phyloP scores from a whole-genome alignment of 2,888 invertebrate genomes.

The Magallana nippona region DNA sequence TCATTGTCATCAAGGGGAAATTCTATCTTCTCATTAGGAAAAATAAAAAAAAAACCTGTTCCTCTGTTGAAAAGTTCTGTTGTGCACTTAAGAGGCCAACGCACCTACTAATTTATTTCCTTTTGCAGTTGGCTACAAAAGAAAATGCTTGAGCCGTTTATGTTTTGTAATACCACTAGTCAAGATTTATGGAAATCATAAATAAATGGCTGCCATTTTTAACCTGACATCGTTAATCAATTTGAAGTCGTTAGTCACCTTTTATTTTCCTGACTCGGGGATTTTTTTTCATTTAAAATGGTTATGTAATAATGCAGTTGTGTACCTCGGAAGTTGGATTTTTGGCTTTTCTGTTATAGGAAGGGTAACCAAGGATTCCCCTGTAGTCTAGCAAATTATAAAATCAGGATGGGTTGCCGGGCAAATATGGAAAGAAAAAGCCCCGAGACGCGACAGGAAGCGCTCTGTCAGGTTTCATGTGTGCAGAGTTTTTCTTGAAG shows the following conservation, averaged over 20 bases:
- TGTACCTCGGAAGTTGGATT: background rate
- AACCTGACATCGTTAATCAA: conserved; percentile 28
- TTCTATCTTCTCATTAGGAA: conserved; percentile 24
- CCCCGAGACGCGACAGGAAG: background rate
- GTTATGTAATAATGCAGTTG: background rate
- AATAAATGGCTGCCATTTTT: conserved; percentile 20
- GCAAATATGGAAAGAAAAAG: conserved; percentile 10
- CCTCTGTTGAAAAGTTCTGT: background rate
- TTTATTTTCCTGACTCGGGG: background rate
- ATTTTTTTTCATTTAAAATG: background rate
- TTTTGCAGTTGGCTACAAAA: background rate
- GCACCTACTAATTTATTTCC: conserved; percentile 10
- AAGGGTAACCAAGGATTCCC: background rate
- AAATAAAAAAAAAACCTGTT: background rate
- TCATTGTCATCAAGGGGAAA: conserved; percentile 3
- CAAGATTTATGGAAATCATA: conserved; percentile 24
- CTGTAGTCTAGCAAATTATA: conserved; percentile 3
- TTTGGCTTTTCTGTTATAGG: background rate
- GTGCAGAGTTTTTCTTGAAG: conserved; percentile 10
- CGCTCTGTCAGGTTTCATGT: conserved; percentile 5
- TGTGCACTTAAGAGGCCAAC: background rate
- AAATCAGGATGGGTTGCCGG: background rate
- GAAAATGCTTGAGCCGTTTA: background rate
- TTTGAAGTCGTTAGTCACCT: conserved; percentile 17
- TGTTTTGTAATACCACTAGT: conserved; percentile 1